These are phyloP conservation scores for Tolmerus cingulatus DNA, from an alignment of 2,888 invertebrate species.

Conservation along the genomic window DNA sequence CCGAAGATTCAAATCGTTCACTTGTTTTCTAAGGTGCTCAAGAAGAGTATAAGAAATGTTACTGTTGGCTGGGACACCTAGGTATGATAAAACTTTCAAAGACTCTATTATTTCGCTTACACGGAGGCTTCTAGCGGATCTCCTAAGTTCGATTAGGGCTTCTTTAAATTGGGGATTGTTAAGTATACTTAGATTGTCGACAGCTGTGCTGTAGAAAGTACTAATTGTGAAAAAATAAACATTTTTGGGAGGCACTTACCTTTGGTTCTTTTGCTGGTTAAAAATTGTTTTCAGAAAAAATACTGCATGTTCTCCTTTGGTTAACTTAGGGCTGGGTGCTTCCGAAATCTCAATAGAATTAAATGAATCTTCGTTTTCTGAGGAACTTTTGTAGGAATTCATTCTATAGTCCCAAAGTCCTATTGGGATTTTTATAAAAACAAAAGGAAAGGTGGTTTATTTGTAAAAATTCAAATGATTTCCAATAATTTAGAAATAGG, in stretches of 20 bases:
- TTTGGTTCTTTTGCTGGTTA: constrained; percentile 66
- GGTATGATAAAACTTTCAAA: constrained; percentile 67
- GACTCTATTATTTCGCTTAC: constrained; percentile 68
- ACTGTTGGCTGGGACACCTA: constrained; percentile 69
- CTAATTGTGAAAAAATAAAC: not conserved
- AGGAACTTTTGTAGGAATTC: not conserved
- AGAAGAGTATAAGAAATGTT: constrained; percentile 70
- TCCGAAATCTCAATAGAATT: not conserved
- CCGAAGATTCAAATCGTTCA: constrained; percentile 69
- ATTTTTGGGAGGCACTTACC: constrained; percentile 54
- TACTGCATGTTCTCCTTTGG: constrained; percentile 65
- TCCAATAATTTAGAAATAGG: no score
- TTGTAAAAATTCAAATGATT: no score
- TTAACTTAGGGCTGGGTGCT: constrained; percentile 57
- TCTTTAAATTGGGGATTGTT: constrained; percentile 68
- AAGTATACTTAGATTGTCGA: constrained; percentile 63
- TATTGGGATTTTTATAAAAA: not conserved
- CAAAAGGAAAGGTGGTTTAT: no score
- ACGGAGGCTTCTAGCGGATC: constrained; percentile 66
- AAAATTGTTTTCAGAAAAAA: constrained; percentile 65
- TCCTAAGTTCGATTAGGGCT: constrained; percentile 68
- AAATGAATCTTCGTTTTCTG: not conserved
- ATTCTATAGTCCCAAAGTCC: not conserved
- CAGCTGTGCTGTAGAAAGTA: constrained; percentile 57
- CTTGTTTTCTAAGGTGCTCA: constrained; percentile 69